phyloP scores from a whole-genome alignment of 2,113 vertebrate genomes.

The Apeltes quadracus region DNA sequence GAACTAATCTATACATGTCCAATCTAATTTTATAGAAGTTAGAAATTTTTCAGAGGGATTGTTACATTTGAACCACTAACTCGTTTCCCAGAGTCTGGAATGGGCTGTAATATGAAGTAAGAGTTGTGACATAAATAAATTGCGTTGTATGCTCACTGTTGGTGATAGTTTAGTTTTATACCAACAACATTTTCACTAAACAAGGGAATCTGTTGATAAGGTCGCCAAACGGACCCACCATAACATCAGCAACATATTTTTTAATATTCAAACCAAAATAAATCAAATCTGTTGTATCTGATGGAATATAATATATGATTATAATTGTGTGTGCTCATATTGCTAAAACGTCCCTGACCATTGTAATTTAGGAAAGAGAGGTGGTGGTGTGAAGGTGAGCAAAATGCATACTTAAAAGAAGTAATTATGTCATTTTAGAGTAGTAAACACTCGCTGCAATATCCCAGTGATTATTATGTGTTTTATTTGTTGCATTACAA shows the following conservation, averaged over 20 bases:
- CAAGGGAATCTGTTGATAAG: neutral
- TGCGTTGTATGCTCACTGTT: no score
- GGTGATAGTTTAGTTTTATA: no score
- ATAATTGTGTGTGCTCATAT: neutral
- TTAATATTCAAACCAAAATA: neutral
- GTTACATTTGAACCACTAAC: neutral
- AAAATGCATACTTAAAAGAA: neutral
- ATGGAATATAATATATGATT: neutral
- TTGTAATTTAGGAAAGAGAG: neutral
- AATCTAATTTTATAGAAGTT: no score
- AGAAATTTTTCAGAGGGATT: constrained; percentile 27
- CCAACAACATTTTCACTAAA: neutral
- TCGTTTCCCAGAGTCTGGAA: constrained; percentile 19
- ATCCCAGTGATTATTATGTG: neutral
- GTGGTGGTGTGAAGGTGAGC: neutral
- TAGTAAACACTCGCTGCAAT: neutral
- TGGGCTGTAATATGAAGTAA: no score
- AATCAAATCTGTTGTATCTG: neutral
- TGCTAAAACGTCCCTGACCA: neutral
- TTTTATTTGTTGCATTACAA: neutral
- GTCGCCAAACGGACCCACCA: neutral
- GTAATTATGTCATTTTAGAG: neutral
- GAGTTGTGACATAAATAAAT: no score
- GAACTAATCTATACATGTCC: constrained; percentile 8
- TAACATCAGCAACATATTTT: neutral